Percentiles rank a stretch among this genome's conserved stretches.
phyloP scores from a whole-genome alignment of 1,140 invertebrate genomes.

The Planococcus citri region DNA sequence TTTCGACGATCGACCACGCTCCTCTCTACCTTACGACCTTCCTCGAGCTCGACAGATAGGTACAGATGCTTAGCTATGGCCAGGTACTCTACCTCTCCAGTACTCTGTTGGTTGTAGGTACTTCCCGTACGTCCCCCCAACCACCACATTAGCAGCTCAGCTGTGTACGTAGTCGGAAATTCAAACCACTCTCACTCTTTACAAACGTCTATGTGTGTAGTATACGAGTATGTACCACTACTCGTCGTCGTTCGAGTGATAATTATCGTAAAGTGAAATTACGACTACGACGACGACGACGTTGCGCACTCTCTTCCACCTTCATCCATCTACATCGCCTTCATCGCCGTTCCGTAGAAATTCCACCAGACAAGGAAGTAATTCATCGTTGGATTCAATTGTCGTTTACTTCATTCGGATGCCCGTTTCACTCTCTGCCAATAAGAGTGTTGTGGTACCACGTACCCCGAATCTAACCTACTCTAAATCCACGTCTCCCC shows the following conservation, averaged over 20 bases:
- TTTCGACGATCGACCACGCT: not conserved
- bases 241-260: not conserved
- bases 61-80: not conserved
- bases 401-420: not conserved
- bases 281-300: not conserved
- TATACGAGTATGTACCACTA: not conserved
- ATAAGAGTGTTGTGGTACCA: too few relatives aligned
- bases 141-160: not conserved
- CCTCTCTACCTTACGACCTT: constrained; percentile 11
- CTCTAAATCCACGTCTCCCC: too few relatives aligned
- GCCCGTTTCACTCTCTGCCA: constrained; percentile 8
- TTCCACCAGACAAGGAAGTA: constrained; percentile 16
- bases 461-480: too few relatives aligned
- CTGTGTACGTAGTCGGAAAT: not conserved
- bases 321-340: not conserved
- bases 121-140: not conserved
- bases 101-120: not conserved
- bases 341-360: not conserved
- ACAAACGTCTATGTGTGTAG: not conserved
- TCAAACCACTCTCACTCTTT: constrained; percentile 10
- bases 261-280: constrained; percentile 16
- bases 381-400: constrained; percentile 4
- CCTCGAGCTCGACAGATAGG: too few relatives aligned
- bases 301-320: not conserved
- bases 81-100: too few relatives aligned